Evolutionary conservation across 1,140 invertebrate species (phyloP), one percentile per base, ranked within the genome.

Genomic region (Danaus melanippus): DNA sequence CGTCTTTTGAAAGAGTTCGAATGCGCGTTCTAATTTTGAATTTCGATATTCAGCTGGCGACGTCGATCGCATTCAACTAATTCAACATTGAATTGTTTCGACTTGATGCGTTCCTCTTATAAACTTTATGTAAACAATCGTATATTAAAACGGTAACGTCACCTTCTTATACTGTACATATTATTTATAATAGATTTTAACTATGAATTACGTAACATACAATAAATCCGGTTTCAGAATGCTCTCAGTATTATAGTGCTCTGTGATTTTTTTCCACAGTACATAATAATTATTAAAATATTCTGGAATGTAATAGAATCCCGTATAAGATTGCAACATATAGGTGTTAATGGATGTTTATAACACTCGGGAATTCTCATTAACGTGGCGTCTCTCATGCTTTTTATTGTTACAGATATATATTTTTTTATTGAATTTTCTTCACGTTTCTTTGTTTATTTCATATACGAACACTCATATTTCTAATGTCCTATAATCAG

Each of bases 1-100:
- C 74, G 71, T 74, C 66, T 74, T 71, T 73, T 75, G 75, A 79
- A 79, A 79, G 74, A 77, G 76, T 83, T 83, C 74, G 77, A 77
- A 80, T 71, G 66, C 58, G 67, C 76, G 71, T 79, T 83, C 77
- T 80, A 80, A 74, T 67, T 79, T 76, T 71, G 76, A 77, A 73
- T 72, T 78, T 76, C 77, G 69, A 83, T 77, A 71, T 79, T 76
- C 65, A 62, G 72, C 72, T 74, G 71, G 69, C 74, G 73, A 70
- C 67, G 74, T 76, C 74, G 69, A 78, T 73, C 64, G 60, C 51
- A 53, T 62, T 50, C 46, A 54, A 46, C 12, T 48, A 58, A 61
- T 67, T 15, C 15, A 15, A 15, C 15, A 15, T 15, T 15, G 15
- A 15, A 15, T 15, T 15, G 15, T 15, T 15, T 15, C 15, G 15